Base-by-base conservation (phyloP, 2,797 vertebrate species). In the Schizopygopsis malacanthus region DNA sequence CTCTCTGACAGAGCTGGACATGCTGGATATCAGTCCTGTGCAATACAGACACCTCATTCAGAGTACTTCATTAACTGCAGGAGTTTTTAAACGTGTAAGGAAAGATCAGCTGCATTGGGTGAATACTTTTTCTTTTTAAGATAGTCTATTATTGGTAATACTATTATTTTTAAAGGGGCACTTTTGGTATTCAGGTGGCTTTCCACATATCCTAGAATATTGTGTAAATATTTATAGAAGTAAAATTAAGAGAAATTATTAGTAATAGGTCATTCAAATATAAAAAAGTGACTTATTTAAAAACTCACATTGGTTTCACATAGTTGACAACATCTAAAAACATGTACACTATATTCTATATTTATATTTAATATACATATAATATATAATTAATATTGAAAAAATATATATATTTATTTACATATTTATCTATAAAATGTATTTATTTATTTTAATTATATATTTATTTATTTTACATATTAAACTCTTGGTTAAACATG, bases 1-100 rank as follows among this genome's bases (percentile, higher is more conserved):
- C 50, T 61, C 50, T 61, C 33, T 56, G 76, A 47, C 75, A 61
- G 12, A 59, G 37, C 54, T 61, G 76, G 22, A 59, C 80, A 71
- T 28, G 67, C 50, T 71, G 80, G 50, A 59, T 59, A 59, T 59
- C 50, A 82, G 52, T 18, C 67, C 9, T 52, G 79, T 20, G 50
- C 37, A 61, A 5, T 2, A 52, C 25, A 13, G 41, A 47, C 78
- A 8, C 56, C 45, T 67, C 2, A 67, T 9, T 50, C 47, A 25
- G 6, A 70, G 13, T 20, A 7, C 37, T 76, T 50, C 15, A 70
- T 39, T 69, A 39, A 50, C 25, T 39, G 28, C 28, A 39, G 4
- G 5, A 59, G 41, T 8, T 15, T 22, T 61, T 9, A 43, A 45
- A 22, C 3, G 5, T 69, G 8, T 50, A 47, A 47, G 13, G 2